These are phyloP conservation scores for Marcusenius ussheri DNA, from an alignment of 2,113 vertebrate species.

Conservation along the genomic window DNA sequence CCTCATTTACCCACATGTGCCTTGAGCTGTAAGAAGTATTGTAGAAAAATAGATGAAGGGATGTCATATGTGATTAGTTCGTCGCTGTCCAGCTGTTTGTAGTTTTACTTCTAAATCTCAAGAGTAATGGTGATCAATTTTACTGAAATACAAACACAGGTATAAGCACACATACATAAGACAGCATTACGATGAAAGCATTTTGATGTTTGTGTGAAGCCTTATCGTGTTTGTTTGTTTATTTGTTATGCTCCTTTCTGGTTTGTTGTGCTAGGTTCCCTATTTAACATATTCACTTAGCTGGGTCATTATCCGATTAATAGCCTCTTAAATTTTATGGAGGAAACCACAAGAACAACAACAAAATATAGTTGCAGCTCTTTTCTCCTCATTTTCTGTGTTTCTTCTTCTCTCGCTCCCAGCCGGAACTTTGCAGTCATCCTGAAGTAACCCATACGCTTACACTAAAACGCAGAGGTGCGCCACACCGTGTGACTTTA, in stretches of 20 bases:
- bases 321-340: background rate
- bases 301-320: background rate
- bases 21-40: background rate
- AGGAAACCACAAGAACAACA: background rate
- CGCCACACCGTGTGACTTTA: background rate
- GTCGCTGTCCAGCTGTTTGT: background rate
- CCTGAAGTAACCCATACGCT: background rate
- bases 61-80: background rate
- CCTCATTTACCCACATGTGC: background rate
- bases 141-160: background rate
- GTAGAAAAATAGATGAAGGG: background rate
- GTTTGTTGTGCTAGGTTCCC: background rate
- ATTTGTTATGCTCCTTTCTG: background rate
- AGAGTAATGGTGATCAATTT: background rate
- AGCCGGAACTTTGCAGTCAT: background rate
- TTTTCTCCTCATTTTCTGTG: background rate
- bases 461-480: background rate
- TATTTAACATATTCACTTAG: background rate
- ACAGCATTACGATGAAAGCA: background rate
- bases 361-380: background rate
- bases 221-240: background rate
- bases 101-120: background rate
- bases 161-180: background rate
- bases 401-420: background rate
- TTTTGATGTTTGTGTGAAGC: background rate